phyloP scores from a whole-genome alignment of 1,140 invertebrate genomes.

The Pseudomyrmex pallidus region DNA sequence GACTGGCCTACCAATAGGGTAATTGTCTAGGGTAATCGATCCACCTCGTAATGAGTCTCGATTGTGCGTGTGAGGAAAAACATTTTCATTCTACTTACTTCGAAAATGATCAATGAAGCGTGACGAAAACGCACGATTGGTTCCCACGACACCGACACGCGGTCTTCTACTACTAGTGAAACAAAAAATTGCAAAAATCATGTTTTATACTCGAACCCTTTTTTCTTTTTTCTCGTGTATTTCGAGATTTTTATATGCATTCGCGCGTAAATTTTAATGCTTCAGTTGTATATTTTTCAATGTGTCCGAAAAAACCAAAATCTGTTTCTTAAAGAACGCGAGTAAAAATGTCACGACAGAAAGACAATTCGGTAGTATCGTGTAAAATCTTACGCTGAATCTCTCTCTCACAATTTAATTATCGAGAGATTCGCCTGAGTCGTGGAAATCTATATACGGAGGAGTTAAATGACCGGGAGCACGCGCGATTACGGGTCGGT shows the following conservation, averaged over 20 bases:
- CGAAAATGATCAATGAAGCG: background rate
- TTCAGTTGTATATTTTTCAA: background rate
- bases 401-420: too few species aligned
- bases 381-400: background rate
- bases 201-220: too few species aligned
- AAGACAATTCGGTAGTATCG: background rate
- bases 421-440: too few species aligned
- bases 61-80: background rate
- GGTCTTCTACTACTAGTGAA: background rate
- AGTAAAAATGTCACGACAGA: background rate
- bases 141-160: background rate
- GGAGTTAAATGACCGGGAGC: background rate
- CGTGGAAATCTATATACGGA: background rate
- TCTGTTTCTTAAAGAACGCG: background rate
- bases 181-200: background rate
- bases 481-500: background rate
- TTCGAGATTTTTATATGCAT: too few species aligned
- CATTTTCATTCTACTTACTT: constrained; percentile 1
- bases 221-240: too few species aligned
- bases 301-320: background rate
- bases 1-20: constrained; percentile 15
- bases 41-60: background rate
- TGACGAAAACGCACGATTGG: background rate
- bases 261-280: background rate
- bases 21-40: constrained; percentile 28